Evolutionary conservation across 1,140 invertebrate genomes (phyloP).

Genomic region (Tenebrio molitor): DNA sequence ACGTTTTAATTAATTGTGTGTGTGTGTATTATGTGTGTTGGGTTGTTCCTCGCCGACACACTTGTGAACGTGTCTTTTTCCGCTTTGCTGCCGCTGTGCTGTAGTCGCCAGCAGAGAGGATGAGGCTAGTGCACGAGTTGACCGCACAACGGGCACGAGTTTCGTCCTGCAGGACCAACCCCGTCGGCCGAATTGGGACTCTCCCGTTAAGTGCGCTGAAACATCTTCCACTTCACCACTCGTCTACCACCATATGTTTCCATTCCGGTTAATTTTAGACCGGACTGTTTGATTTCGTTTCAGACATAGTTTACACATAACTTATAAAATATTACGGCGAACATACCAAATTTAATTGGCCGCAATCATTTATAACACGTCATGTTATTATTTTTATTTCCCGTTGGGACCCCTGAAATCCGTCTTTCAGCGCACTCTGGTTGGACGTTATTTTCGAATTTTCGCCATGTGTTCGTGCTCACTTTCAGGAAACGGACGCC

Average conservation of each 20-base stretch:
- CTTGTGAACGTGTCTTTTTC: constrained; percentile 64
- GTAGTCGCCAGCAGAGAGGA: constrained; percentile 63
- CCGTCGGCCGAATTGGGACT: no score
- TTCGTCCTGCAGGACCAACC: no score
- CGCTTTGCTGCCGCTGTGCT: constrained; percentile 64
- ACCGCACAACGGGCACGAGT: constrained; percentile 5
- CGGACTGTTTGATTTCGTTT: constrained; percentile 39
- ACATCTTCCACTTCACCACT: not conserved
- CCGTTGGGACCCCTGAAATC: not conserved
- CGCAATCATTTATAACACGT: constrained; percentile 15
- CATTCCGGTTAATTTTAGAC: constrained; percentile 43
- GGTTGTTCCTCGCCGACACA: constrained; percentile 3
- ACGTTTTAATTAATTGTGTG: constrained; percentile 4
- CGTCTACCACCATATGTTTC: constrained; percentile 36
- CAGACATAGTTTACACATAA: constrained; percentile 38
- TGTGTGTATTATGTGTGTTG: not conserved
- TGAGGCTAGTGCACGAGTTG: constrained; percentile 59
- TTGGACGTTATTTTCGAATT: constrained; percentile 10
- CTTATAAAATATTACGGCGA: constrained; percentile 43
- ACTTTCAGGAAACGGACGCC: constrained; percentile 1
- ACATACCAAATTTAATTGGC: constrained; percentile 27
- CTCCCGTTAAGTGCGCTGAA: constrained; percentile 16
- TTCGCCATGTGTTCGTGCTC: constrained; percentile 21
- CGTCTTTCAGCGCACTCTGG: not conserved
- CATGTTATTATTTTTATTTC: constrained; percentile 10